Evolutionary conservation across 2,797 vertebrate species (phyloP), one percentile per base, ranked within the genome.

Genomic region (Vespertilio murinus): DNA sequence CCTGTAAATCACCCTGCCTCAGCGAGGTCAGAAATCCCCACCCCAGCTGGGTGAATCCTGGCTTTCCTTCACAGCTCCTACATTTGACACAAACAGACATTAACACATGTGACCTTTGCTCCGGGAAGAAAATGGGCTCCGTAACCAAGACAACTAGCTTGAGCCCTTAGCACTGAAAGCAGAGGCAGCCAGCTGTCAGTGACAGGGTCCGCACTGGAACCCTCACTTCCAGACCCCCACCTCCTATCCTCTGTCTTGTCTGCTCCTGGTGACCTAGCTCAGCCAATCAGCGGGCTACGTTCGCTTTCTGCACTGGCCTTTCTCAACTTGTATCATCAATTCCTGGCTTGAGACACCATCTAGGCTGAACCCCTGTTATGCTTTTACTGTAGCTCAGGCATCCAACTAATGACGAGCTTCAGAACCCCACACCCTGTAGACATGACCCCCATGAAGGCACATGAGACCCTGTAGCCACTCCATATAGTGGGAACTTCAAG

Each of bases 131-230:
- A 91, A 59, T 2, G 5, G 64, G 5, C 67, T 79, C 49, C 1
- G 84, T 95, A 96, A 95, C 90, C 84, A 88, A 96, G 94, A 97
- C 86, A 82, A 95, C 95, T 77, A 56, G 33, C 49, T 70, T 65
- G 87, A 94, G 49, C 87, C 95, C 92, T 18, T 2, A 87, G 69
- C 77, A 12, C 45, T 49, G 69, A 93, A 38, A 90, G 73, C 11
- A 30, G 87, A 83, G 89, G 77, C 92, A 87, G 77, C 33, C 74
- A 35, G n/a, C 89, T 85, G 56, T 81, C 91, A 70, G 12, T n/a
- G 70, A 74, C 70, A 52, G 80, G 54, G 49, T 87, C 87, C 64
- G 33, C 38, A 75, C 56, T 73, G 88, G 89, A 93, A 91, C 73
- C 16, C 73, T 80, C 40, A 17, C 47, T 87, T 49, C 40, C 17